These are phyloP conservation scores for Synergus umbraculus DNA, from an alignment of 2,888 invertebrate genomes.

Conservation along the genomic window DNA sequence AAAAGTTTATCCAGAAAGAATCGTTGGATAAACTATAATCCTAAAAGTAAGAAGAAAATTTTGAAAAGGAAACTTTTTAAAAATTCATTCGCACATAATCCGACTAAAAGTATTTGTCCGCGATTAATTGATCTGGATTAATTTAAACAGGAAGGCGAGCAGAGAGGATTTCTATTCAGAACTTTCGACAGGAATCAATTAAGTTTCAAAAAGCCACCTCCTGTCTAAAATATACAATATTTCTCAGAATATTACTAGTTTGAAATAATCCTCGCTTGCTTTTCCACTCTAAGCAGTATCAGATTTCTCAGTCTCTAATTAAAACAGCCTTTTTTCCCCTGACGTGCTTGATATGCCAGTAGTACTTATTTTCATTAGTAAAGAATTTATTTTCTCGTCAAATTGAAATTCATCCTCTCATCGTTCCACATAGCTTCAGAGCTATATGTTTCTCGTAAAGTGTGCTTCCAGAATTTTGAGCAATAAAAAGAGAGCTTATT, in stretches of 20 bases:
- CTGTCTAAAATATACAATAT: too few relatives aligned
- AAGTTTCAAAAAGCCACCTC: too few relatives aligned
- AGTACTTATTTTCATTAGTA: not conserved
- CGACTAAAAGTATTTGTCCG: too few relatives aligned
- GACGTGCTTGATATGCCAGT: not conserved
- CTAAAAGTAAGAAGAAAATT: too few relatives aligned
- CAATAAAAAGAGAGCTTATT: constrained; percentile 2
- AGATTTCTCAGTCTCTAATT: not conserved
- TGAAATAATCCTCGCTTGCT: not conserved
- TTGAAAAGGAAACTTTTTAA: too few relatives aligned
- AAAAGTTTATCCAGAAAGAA: too few relatives aligned
- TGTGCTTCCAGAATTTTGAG: not conserved
- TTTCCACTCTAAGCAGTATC: not conserved
- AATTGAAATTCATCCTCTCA: not conserved
- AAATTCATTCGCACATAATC: too few relatives aligned
- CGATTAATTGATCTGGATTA: too few relatives aligned
- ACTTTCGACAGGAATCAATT: too few relatives aligned
- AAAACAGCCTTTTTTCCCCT: not conserved
- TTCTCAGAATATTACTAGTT: not conserved
- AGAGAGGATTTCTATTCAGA: too few relatives aligned
- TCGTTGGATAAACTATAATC: too few relatives aligned
- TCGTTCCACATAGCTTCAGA: not conserved
- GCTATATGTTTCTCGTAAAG: not conserved
- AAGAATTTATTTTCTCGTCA: not conserved
- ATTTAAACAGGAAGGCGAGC: too few relatives aligned